Percentiles rank a stretch among this genome's conserved stretches.
Conservation (phyloP, 2,888 invertebrate species). For the Conus canariensis region DNA sequence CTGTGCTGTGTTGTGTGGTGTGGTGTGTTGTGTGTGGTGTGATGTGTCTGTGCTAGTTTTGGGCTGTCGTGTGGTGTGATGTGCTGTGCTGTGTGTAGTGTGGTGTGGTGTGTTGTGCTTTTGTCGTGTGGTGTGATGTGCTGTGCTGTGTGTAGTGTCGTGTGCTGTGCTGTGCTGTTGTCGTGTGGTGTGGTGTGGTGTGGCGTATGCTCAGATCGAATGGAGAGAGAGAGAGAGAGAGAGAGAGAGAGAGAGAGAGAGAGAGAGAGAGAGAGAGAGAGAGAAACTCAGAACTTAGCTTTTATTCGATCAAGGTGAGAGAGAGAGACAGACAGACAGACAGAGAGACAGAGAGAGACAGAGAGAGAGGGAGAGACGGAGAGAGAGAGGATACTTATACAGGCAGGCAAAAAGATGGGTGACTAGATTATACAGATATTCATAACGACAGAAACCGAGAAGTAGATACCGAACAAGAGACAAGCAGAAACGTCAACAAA, state of each 20-base stretch:
- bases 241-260: conserved; percentile 9
- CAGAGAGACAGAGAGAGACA: not conserved
- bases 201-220: too few species aligned
- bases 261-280: not conserved
- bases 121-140: too few species aligned
- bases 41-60: too few species aligned
- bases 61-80: too few species aligned
- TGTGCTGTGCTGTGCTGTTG: too few species aligned
- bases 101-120: too few species aligned
- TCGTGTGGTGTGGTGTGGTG: too few species aligned
- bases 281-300: not conserved
- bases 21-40: too few species aligned
- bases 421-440: not conserved
- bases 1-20: too few species aligned
- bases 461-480: not conserved
- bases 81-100: too few species aligned
- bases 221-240: not conserved
- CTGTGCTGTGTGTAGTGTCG: too few species aligned
- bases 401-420: not conserved
- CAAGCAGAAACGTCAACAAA: not conserved
- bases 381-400: not conserved
- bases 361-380: not conserved
- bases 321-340: not conserved
- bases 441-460: not conserved
- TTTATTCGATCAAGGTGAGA: not conserved